Evolutionary conservation across 2,888 invertebrate species (phyloP), one percentile per base, ranked within the genome.

Genomic region (Seira musarum): DNA sequence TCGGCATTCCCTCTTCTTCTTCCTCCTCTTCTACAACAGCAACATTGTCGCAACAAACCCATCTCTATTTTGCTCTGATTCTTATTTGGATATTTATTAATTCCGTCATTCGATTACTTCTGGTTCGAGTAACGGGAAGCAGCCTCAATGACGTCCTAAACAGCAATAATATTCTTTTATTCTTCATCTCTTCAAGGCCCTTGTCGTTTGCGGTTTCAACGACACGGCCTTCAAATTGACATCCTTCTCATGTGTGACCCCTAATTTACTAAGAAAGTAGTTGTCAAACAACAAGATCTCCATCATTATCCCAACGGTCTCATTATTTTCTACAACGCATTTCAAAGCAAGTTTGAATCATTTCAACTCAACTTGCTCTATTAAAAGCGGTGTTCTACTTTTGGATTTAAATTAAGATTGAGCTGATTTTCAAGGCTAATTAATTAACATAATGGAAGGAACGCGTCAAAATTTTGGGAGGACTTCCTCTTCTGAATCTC

Each of bases 231-330:
- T 24, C 30, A 71, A 63, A 25, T 69, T 69, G 64, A 64, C 77
- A 72, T 68, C 68, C 63, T 79, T 79, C 73, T 79, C 35, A 79
- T 79, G 79, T 79, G 78, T 61, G 79, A 79, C 67, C 79, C 79
- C 64, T 79, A 63, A 79, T 71, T 78, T 71, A 65, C 68, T 35
- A 46, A 67, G 67, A 63, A 67, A 66, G 63, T 68, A 73, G 73
- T 79, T 79, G 72, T 73, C 73, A 67, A 78, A 79, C 79, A 79
- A 71, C 71, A 79, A 40, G 79, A 79, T 79, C 79, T 79, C 79
- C 79, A 79, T 79, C 79, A 79, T 68, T 73, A 68, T 79, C 79
- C 65, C 72, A 78, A 76, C 25, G 78, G 78, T 78, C 78, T 78
- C 78, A 78, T 66, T 63, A 63, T 3, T 21, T 40, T 8, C 40